Evolutionary conservation across 2,113 vertebrate species (phyloP).

Genomic region (Petrocephalus zakoni): DNA sequence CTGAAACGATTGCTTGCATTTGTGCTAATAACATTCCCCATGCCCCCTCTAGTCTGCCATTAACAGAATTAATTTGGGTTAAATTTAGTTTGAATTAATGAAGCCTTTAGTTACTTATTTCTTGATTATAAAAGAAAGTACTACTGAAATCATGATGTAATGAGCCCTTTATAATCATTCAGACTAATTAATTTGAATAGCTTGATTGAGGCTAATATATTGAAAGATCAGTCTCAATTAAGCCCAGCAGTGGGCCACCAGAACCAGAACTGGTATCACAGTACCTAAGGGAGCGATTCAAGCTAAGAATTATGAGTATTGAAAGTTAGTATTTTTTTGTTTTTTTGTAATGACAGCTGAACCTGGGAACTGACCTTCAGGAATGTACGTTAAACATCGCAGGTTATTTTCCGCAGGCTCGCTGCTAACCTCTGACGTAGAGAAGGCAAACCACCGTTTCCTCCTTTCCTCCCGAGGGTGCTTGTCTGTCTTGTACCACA

Average conservation of each 20-base stretch:
- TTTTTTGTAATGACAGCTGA: constrained; percentile 6
- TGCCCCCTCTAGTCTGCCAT: neutral
- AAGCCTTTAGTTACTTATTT: constrained; percentile 2
- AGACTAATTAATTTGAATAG: neutral
- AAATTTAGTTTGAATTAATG: constrained; percentile 5
- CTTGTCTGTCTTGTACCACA: constrained; percentile 18
- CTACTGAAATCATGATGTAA: neutral
- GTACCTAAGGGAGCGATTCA: neutral
- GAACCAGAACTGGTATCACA: neutral
- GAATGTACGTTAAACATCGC: constrained; percentile 29
- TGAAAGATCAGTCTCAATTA: neutral
- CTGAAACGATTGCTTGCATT: neutral
- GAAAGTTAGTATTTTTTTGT: neutral
- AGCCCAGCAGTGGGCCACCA: neutral
- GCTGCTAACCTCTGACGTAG: constrained; percentile 15
- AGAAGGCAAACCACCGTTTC: constrained; percentile 14
- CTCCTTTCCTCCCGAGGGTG: constrained; percentile 23
- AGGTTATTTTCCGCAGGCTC: constrained; percentile 11
- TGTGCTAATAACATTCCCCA: neutral
- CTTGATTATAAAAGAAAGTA: neutral
- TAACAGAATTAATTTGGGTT: constrained; percentile 2
- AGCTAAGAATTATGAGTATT: neutral
- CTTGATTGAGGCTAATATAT: neutral
- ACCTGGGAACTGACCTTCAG: constrained; percentile 22
- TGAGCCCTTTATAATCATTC: constrained; percentile 1